Conservation (phyloP, 2,888 invertebrate genomes). For the Pyrgus malvae region DNA sequence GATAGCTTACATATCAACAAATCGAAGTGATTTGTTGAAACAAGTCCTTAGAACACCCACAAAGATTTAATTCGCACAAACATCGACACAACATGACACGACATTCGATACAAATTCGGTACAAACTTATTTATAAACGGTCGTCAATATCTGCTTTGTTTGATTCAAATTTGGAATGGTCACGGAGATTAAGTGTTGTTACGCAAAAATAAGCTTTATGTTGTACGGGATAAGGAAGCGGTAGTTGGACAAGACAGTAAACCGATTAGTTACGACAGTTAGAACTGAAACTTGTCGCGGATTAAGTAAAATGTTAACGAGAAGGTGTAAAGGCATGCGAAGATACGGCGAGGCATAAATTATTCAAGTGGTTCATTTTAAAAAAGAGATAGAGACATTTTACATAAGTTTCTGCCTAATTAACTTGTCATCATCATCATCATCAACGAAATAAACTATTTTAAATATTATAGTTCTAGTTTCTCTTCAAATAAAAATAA, state of each 20-base stretch:
- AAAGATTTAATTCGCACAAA: no score
- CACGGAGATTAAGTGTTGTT: conserved; percentile 10
- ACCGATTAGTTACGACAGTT: conserved; percentile 24
- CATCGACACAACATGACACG: no score
- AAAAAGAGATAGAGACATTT: no score
- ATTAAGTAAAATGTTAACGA: conserved; percentile 19
- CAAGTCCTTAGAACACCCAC: no score
- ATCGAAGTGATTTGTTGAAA: no score
- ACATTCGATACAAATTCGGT: no score
- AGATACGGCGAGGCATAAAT: not conserved
- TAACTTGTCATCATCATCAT: no score
- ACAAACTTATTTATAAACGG: conserved; percentile 10
- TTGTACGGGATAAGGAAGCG: not conserved
- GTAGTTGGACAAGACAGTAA: conserved; percentile 3
- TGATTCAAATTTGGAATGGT: conserved; percentile 16
- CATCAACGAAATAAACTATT: no score
- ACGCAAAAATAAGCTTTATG: not conserved
- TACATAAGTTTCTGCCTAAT: no score
- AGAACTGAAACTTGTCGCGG: conserved; percentile 16
- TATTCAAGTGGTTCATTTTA: not conserved
- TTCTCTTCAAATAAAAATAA: no score
- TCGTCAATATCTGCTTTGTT: conserved; percentile 12
- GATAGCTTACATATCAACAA: no score
- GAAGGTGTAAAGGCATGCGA: not conserved
- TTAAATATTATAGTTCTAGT: no score